phyloP scores from a whole-genome alignment of 2,797 vertebrate species.

The Vireo griseus region DNA sequence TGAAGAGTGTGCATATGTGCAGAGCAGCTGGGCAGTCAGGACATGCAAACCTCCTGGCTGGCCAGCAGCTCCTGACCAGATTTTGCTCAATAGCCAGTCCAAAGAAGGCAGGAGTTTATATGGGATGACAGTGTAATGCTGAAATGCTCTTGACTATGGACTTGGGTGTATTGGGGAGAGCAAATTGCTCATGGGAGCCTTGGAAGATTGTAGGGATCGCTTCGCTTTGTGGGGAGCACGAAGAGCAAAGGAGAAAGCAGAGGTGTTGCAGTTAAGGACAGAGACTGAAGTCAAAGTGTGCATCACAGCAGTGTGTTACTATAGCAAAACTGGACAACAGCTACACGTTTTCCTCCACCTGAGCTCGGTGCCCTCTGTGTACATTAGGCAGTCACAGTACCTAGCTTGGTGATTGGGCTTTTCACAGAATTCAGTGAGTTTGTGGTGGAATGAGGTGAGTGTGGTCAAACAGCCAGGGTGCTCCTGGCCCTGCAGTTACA shows the following conservation, averaged over 20 bases:
- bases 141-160: background rate
- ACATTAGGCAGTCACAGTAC: background rate
- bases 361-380: background rate
- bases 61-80: background rate
- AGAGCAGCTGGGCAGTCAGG: background rate
- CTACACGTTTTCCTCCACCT: background rate
- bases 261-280: background rate
- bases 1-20: background rate
- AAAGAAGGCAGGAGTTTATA: background rate
- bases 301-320: background rate
- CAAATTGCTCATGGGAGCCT: background rate
- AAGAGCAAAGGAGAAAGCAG: background rate
- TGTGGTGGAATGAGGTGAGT: background rate
- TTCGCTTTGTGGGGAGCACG: background rate
- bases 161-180: background rate
- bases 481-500: background rate
- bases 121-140: background rate
- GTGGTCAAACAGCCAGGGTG: background rate
- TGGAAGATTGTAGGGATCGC: background rate
- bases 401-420: background rate
- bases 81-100: background rate
- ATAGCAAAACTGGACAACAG: background rate
- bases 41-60: background rate
- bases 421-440: background rate
- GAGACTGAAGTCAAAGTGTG: background rate